These are phyloP conservation scores for Drosophila kanapiae DNA, from an alignment of 1,140 invertebrate species.

Conservation along the genomic window DNA sequence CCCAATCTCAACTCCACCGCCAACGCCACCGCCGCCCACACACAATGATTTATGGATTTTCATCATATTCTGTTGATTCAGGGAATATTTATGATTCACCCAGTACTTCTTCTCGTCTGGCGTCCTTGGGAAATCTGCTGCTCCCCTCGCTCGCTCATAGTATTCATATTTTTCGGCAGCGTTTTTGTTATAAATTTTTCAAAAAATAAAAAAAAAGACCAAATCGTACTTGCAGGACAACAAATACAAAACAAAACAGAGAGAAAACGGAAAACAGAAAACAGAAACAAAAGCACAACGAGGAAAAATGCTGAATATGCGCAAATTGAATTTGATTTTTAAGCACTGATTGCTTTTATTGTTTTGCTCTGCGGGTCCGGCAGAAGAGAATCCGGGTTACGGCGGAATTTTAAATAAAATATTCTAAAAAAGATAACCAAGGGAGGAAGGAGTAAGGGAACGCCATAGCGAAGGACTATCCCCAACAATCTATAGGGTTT, in stretches of 20 bases:
- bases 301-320: conserved; percentile 78
- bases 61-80: conserved; percentile 84
- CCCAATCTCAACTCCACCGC: conserved; percentile 12
- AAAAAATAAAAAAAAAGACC: conserved; percentile 47
- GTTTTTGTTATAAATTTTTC: conserved; percentile 71
- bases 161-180: conserved; percentile 38
- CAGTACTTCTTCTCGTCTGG: conserved; percentile 23
- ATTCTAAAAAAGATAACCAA: conserved; percentile 57
- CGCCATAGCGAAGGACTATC: neutral
- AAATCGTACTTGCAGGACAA: conserved; percentile 32
- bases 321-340: conserved; percentile 83
- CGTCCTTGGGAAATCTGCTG: conserved; percentile 47
- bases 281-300: conserved; percentile 51
- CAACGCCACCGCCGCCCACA: conserved; percentile 6
- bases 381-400: conserved; percentile 10
- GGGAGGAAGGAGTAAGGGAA: neutral
- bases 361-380: conserved; percentile 50
- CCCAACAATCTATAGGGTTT: conserved; percentile 10
- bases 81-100: conserved; percentile 82
- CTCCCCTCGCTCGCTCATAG: neutral
- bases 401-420: conserved; percentile 71
- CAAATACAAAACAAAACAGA: conserved; percentile 37
- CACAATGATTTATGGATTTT: conserved; percentile 84
- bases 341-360: conserved; percentile 83
- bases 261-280: conserved; percentile 25